Evolutionary conservation across 37 sponge, comb jelly and placozoan genomes (phyloP).

Genomic region (Beroe ovata): DNA sequence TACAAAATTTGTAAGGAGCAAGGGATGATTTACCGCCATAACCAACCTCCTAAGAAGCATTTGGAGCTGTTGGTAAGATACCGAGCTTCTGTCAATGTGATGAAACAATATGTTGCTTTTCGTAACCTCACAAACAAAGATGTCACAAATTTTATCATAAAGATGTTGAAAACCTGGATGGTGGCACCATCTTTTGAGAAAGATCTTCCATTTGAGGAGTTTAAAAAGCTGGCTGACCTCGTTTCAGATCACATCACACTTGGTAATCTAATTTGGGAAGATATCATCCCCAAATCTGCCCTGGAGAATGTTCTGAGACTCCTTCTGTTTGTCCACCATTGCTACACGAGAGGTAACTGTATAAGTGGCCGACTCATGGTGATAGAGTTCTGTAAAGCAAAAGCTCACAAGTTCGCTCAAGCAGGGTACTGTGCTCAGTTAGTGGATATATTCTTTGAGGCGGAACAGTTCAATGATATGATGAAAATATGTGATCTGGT

Average conservation of each 20-base stretch:
- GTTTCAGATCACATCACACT: not conserved
- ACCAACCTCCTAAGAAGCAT: constrained; percentile 41
- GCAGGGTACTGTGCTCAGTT: constrained; percentile 36
- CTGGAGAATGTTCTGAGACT: constrained; percentile 30
- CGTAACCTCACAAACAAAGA: constrained; percentile 14
- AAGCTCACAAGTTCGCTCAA: constrained; percentile 52
- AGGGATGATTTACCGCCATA: constrained; percentile 53
- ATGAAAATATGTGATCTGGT: constrained; percentile 41
- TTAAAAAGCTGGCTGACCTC: constrained; percentile 23
- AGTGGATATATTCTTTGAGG: constrained; percentile 54
- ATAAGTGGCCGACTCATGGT: constrained; percentile 8
- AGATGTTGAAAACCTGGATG: constrained; percentile 44
- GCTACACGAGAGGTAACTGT: constrained; percentile 36
- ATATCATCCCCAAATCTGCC: not conserved
- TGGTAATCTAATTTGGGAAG: constrained; percentile 38
- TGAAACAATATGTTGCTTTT: constrained; percentile 50
- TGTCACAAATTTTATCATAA: not conserved
- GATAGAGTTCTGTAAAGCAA: constrained; percentile 28
- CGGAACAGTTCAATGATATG: constrained; percentile 31
- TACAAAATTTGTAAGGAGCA: constrained; percentile 40
- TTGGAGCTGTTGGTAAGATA: constrained; percentile 15
- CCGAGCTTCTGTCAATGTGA: not conserved
- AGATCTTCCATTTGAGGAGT: constrained; percentile 44
- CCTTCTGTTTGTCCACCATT: constrained; percentile 44
- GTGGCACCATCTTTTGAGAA: not conserved